These are phyloP conservation scores for Pedicia rivosa DNA, from an alignment of 2,888 invertebrate species.

Conservation along the genomic window DNA sequence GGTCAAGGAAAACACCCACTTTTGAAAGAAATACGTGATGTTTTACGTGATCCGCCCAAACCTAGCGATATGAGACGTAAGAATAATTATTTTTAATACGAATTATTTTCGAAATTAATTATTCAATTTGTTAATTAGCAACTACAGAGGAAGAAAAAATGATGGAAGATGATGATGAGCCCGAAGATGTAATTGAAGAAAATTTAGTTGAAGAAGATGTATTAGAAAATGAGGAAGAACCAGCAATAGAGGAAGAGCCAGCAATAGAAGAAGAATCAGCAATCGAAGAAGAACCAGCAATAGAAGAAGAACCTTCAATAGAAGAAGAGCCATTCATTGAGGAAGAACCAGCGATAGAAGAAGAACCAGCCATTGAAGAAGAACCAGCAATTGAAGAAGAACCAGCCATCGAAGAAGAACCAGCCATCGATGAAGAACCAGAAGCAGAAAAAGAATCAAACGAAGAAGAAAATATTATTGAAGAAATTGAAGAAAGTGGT, in stretches of 20 bases:
- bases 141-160: too few relatives aligned
- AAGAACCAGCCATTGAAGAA: background rate
- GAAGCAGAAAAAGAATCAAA: conserved; percentile 12
- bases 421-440: background rate
- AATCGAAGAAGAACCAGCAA: background rate
- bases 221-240: background rate
- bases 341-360: conserved; percentile 12
- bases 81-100: background rate
- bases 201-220: background rate
- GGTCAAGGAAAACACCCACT: conserved; percentile 68
- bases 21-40: conserved; percentile 57
- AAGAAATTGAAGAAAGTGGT: background rate
- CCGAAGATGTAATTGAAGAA: too few relatives aligned
- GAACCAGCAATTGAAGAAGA: background rate
- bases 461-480: background rate
- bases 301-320: conserved; percentile 14
- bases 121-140: conserved; percentile 3
- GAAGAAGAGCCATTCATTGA: background rate
- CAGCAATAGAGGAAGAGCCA: background rate
- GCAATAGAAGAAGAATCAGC: conserved; percentile 13
- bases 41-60: conserved; percentile 37
- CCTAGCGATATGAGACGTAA: conserved; percentile 21
- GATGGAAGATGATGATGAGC: too few relatives aligned
- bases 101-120: background rate
- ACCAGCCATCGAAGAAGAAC: background rate